These are phyloP conservation scores for Mesopsocus fuscifrons DNA, from an alignment of 2,888 invertebrate genomes.

Conservation along the genomic window DNA sequence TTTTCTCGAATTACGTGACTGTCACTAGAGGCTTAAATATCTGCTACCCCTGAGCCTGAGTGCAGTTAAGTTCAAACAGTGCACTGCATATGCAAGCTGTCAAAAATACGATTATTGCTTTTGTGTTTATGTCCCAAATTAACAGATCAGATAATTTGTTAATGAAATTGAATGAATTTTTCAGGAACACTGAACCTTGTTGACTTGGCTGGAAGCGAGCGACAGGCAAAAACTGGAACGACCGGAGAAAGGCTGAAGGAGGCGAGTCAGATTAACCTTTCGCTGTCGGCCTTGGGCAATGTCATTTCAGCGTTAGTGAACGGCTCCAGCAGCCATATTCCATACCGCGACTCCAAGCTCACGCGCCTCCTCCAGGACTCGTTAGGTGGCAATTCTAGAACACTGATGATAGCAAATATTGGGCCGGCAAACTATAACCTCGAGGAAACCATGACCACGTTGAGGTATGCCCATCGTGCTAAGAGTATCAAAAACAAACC, in stretches of 20 bases:
- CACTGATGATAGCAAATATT: conserved; percentile 98
- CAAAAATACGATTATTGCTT: no score
- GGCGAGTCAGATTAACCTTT: conserved; percentile 93
- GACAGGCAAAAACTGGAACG: conserved; percentile 94
- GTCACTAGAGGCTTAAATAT: no score
- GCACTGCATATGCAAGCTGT: no score
- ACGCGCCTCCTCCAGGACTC: conserved; percentile 94
- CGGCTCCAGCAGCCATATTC: conserved; percentile 86
- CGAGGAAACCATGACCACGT: conserved; percentile 92
- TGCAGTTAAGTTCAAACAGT: no score
- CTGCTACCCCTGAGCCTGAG: no score
- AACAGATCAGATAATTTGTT: no score
- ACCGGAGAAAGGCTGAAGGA: conserved; percentile 82
- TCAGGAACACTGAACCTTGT: conserved; percentile 86
- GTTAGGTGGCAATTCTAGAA: conserved; percentile 94
- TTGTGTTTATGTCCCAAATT: no score
- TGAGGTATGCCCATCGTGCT: conserved; percentile 89
- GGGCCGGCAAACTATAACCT: conserved; percentile 96
- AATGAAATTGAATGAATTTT: no score
- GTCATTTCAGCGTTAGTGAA: conserved; percentile 92
- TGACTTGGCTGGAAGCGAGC: conserved; percentile 94
- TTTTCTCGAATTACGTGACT: no score
- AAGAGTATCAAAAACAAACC: conserved; percentile 99
- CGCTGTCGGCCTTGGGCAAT: conserved; percentile 91
- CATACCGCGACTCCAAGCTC: conserved; percentile 93